Conservation (phyloP, 2,113 vertebrate genomes). For the Scomber colias region DNA sequence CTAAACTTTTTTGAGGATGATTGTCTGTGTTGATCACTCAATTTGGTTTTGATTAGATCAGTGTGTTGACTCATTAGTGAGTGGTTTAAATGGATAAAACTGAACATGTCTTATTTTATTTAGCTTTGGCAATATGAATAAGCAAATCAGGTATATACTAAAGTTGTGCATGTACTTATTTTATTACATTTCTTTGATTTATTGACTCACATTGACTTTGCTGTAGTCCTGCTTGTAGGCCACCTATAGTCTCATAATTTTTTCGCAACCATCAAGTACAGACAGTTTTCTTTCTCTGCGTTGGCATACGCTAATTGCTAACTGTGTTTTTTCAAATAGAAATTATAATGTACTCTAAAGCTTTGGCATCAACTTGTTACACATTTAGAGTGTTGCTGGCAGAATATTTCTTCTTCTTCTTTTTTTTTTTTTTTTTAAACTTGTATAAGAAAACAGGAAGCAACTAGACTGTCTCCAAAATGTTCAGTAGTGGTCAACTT, state of each 20-base stretch:
- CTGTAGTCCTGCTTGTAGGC: neutral
- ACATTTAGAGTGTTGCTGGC: neutral
- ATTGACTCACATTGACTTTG: neutral
- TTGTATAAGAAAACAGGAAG: slow-evolving; percentile 36
- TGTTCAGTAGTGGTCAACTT: slow-evolving; percentile 54
- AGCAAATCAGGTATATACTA: neutral
- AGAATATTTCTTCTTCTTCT: neutral
- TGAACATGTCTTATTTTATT: neutral
- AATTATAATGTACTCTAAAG: slow-evolving; percentile 4
- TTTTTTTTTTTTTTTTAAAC: neutral
- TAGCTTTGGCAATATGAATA: neutral
- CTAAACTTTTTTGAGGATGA: neutral
- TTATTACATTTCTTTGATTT: neutral
- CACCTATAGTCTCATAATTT: neutral
- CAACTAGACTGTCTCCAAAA: slow-evolving; percentile 22
- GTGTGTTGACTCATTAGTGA: neutral
- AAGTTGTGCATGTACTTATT: neutral
- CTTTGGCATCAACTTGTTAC: neutral
- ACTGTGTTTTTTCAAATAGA: neutral
- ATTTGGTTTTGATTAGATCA: neutral
- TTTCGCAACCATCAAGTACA: neutral
- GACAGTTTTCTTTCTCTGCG: neutral
- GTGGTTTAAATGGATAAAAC: neutral
- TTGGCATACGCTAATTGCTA: neutral
- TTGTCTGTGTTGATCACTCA: neutral